Evolutionary conservation across 2,113 vertebrate genomes (phyloP), one percentile per base, ranked within the genome.

Genomic region (Phasianus colchicus): DNA sequence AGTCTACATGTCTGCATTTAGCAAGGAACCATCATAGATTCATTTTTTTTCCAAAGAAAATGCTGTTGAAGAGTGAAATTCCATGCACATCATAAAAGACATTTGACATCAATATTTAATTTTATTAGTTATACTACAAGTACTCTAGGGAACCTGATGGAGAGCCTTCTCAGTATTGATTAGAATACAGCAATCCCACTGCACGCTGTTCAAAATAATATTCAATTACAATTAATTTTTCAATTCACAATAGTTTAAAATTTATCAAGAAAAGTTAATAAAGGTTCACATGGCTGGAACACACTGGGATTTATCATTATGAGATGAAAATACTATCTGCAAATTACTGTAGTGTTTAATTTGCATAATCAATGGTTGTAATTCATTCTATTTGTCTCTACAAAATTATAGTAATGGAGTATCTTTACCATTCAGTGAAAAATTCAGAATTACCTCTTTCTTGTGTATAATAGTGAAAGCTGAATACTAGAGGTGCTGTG

Each of bases 91-190:
- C 8, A 81, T 97, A 96, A 97, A 96, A 93, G 89, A 92, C 75
- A 34, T 81, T 89, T 94, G 95, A 83, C 93, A 92, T 97, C 97
- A 96, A 91, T 97, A 97, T 90, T 96, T 97, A 96, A 97, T 96
- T 96, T 97, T 96, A 97, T 97, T 97, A 96, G 95, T 96, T 96
- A 97, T 96, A 91, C 97, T 93, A 89, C 81, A 70, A 83, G 76
- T 97, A 89, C 77, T 94, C 93, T 80, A 27, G 88, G 96, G 95
- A 94, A 83, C 69, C 81, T 52, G 95, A 95, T 88, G 78, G 87
- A 93, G 83, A 95, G 78, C 91, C 54, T 92, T 95, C 86, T 95
- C 40, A 19, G 71, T 95, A 98, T 97, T 36, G 95, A 98, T 96
- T 77, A 79, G 45, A 50, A 25, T 94, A 92, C 94, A 95, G 93